A percentile compares a stretch with the other conserved stretches of the same genome.
phyloP scores from a whole-genome alignment of 23 tunicate genomes.

The Oikopleura albicans region DNA sequence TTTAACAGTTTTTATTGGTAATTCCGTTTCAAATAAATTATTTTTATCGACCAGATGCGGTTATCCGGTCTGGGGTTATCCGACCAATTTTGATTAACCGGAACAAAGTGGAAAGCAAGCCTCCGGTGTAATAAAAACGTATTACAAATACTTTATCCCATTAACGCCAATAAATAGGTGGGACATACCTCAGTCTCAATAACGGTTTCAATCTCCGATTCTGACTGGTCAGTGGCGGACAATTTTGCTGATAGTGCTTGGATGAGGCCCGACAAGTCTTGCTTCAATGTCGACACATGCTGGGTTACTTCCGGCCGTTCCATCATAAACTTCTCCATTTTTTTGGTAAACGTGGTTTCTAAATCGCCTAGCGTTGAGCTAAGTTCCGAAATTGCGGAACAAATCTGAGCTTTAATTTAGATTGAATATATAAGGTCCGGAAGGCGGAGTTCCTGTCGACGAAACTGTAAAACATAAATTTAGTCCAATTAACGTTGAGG shows the following conservation, averaged over 20 bases:
- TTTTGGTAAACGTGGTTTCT: constrained; percentile 13
- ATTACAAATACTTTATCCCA: too few species aligned
- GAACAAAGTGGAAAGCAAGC: too few species aligned
- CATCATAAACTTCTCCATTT: constrained; percentile 1
- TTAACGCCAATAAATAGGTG: too few species aligned
- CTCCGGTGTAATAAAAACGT: too few species aligned
- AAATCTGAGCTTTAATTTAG: neutral
- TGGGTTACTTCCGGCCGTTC: neutral
- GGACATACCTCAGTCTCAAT: constrained; percentile 9
- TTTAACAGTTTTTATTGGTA: too few species aligned
- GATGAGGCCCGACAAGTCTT: neutral
- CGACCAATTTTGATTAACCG: too few species aligned
- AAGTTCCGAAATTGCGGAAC: constrained; percentile 4
- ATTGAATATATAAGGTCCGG: neutral
- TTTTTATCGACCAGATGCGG: too few species aligned
- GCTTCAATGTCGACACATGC: neutral
- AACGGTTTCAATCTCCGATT: neutral
- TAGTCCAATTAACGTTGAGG: too few species aligned
- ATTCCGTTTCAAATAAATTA: too few species aligned
- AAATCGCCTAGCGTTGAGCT: neutral
- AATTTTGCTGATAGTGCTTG: neutral
- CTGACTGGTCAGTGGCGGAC: neutral
- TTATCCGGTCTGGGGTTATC: too few species aligned
- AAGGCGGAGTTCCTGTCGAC: too few species aligned
- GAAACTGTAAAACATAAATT: too few species aligned